Conservation (phyloP, 1,140 invertebrate genomes). For the Bombyx mandarina region DNA sequence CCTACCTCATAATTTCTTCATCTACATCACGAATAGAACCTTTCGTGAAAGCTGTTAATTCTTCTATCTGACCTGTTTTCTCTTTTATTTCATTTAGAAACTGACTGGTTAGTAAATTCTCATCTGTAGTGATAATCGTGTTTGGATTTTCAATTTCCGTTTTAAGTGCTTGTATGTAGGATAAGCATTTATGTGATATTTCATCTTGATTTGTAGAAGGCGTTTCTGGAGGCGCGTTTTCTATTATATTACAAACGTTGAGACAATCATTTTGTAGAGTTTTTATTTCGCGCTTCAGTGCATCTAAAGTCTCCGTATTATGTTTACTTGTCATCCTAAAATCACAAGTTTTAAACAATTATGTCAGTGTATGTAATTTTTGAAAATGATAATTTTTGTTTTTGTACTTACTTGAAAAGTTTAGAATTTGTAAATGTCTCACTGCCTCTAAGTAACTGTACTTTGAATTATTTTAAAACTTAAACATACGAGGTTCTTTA, state of each 20-base stretch:
- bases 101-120: constrained; percentile 43
- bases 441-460: background rate
- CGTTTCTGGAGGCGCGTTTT: constrained; percentile 30
- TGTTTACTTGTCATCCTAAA: constrained; percentile 27
- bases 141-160: constrained; percentile 39
- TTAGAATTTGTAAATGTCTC: background rate
- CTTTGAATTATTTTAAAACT: too few species aligned
- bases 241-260: constrained; percentile 39
- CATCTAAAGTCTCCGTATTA: constrained; percentile 34
- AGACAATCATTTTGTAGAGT: constrained; percentile 32
- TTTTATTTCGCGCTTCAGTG: constrained; percentile 39
- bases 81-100: constrained; percentile 45
- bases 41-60: constrained; percentile 46
- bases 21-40: constrained; percentile 44
- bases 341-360: constrained; percentile 2
- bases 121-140: constrained; percentile 32
- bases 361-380: background rate
- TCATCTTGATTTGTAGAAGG: constrained; percentile 22
- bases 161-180: constrained; percentile 38
- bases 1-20: constrained; percentile 48
- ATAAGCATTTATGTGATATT: constrained; percentile 26
- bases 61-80: constrained; percentile 44
- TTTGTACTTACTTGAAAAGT: background rate
- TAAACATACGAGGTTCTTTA: too few species aligned
- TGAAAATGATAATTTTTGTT: background rate